Conservation (phyloP, 2,888 invertebrate species). For the Mycalesis mineus region DNA sequence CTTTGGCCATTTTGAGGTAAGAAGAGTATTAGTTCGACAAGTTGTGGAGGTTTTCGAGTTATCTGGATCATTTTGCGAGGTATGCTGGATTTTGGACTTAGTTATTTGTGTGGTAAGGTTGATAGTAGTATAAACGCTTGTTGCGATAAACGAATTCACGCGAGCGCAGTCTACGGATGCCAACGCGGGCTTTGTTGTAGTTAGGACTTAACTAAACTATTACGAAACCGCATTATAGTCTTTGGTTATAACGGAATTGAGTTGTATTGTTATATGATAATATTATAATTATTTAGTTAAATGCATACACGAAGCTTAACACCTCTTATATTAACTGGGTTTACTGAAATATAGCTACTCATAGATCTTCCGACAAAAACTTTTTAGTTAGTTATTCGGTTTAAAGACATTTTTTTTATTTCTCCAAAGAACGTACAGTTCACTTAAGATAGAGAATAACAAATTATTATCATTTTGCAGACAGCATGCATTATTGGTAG, state of each 20-base stretch:
- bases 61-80: constrained; percentile 42
- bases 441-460: no score
- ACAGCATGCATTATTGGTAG: no score
- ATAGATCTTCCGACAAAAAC: no score
- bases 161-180: constrained; percentile 18
- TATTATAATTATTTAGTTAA: not conserved
- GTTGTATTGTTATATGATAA: no score
- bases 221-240: constrained; percentile 11
- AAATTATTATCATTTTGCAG: no score
- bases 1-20: constrained; percentile 68
- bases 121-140: constrained; percentile 1
- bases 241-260: not conserved
- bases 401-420: no score
- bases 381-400: no score
- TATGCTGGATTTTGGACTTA: constrained; percentile 19
- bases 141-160: constrained; percentile 24
- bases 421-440: no score
- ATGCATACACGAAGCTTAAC: not conserved
- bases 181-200: constrained; percentile 25
- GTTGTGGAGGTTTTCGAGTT: constrained; percentile 62
- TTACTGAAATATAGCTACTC: no score
- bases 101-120: constrained; percentile 9
- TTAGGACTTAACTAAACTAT: constrained; percentile 19
- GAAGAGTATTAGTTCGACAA: constrained; percentile 72
- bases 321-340: no score